phyloP scores from a whole-genome alignment of 2,888 invertebrate genomes.

The Tetheella fluctuosa region DNA sequence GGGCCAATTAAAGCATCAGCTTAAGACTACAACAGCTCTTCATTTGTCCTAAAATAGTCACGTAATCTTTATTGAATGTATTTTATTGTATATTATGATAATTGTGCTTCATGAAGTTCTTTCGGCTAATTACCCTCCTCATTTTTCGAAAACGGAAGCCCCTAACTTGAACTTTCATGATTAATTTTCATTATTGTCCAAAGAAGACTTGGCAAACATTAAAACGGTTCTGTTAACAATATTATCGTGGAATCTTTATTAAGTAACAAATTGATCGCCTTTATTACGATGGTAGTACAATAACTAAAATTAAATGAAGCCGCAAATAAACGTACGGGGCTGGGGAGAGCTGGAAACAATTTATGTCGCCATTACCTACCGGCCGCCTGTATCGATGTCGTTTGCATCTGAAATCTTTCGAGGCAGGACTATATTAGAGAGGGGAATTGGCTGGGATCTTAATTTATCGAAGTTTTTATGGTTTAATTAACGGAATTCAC shows the following conservation, averaged over 20 bases:
- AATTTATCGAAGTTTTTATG: slow-evolving; percentile 85
- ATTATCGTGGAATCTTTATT: slow-evolving; percentile 49
- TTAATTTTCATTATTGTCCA: slow-evolving; percentile 6
- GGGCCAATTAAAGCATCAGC: slow-evolving; percentile 16
- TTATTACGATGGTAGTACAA: slow-evolving; percentile 49
- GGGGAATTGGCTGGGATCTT: slow-evolving; percentile 84
- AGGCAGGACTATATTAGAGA: slow-evolving; percentile 76
- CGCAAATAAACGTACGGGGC: slow-evolving; percentile 69
- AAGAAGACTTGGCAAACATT: slow-evolving; percentile 26
- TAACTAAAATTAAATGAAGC: slow-evolving; percentile 72
- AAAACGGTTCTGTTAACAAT: slow-evolving; percentile 42
- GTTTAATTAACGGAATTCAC: slow-evolving; percentile 86
- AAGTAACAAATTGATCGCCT: slow-evolving; percentile 48
- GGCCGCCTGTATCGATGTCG: slow-evolving; percentile 73
- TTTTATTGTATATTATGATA: neutral
- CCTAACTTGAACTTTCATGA: neutral
- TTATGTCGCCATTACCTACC: slow-evolving; percentile 63
- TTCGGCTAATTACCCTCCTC: neutral
- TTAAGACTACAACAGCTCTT: slow-evolving; percentile 11
- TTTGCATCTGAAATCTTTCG: slow-evolving; percentile 82
- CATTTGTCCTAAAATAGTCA: neutral
- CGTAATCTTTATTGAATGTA: neutral
- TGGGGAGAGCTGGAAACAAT: slow-evolving; percentile 58
- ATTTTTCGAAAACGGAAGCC: neutral
- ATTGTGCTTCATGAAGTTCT: too few species aligned